Base-by-base conservation (phyloP, 2,113 vertebrate species). In the Columba janthina region DNA sequence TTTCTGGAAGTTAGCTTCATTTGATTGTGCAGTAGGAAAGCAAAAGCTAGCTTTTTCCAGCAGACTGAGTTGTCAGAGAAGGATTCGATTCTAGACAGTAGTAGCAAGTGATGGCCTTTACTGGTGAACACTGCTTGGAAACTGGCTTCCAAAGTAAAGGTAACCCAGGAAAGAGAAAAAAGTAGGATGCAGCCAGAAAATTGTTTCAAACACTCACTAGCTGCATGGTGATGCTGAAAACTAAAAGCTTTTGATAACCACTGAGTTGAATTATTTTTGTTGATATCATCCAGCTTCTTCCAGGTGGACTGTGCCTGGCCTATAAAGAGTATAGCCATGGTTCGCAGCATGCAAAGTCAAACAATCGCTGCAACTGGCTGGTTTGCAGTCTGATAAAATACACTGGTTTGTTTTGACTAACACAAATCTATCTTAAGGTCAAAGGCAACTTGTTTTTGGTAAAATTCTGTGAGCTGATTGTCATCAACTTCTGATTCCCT, bases 31-130 rank as follows among this genome's bases (percentile, higher is more conserved):
- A 76, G 46, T 19, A 70, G n/a, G 24, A 89, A 84, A 89, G 56
- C 32, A 86, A 90, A 90, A 82, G 12, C 44, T 78, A 60, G 11
- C n/a, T 69, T 94, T 87, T 95, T 74, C 54, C 77, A 84, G 53
- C 14, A 6, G 11, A 61, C 75, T 95, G 66, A 60, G 18, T 78
- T 9, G 20, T 83, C 83, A 81, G 69, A 80, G 73, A 80, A 90
- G 29, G 66, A 75, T 86, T 95, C 91, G 28, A 84, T 85, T 86
- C 72, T 89, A 73, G 84, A 88, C 60, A 42, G 8, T 85, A 90
- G 73, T 48, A 91, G 50, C 34, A 93, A 90, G 48, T 70, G 61
- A 71, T 81, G 53, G 53, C 20, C 36, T 65, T 92, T 72, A 44
- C 69, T 78, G 29, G 58, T 72, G 58, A 86, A 44, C 72, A 36